phyloP scores from a whole-genome alignment of 2,888 invertebrate species.

The Orchesellides sinensis region DNA sequence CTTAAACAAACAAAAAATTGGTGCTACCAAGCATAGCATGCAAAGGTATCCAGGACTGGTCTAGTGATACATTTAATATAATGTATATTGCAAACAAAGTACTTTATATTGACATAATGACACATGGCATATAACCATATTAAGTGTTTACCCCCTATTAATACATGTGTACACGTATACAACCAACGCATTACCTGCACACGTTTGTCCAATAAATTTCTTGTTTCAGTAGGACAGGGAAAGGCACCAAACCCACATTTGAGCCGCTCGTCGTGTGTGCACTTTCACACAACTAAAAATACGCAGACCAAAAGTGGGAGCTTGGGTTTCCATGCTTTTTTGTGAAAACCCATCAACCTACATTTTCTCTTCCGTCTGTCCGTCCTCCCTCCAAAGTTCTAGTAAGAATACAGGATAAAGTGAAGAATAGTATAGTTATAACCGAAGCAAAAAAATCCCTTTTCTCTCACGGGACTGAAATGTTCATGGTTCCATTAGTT shows the following conservation, averaged over 20 bases:
- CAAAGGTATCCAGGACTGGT: too few relatives aligned
- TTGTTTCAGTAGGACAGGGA: not conserved
- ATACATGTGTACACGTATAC: too few relatives aligned
- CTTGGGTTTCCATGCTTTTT: slow-evolving; percentile 44
- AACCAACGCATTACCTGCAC: not conserved
- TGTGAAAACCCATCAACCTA: slow-evolving; percentile 56
- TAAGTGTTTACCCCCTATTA: too few relatives aligned
- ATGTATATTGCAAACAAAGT: too few relatives aligned
- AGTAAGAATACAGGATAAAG: not conserved
- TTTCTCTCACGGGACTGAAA: slow-evolving; percentile 50
- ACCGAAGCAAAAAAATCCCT: slow-evolving; percentile 21
- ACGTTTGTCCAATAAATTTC: slow-evolving; percentile 15
- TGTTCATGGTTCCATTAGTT: slow-evolving; percentile 55
- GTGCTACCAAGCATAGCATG: too few relatives aligned
- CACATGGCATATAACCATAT: too few relatives aligned
- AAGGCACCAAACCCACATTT: not conserved
- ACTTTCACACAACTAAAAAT: slow-evolving; percentile 13
- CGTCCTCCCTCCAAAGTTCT: slow-evolving; percentile 15
- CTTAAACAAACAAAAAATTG: too few relatives aligned
- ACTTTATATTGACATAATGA: too few relatives aligned
- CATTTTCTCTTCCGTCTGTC: slow-evolving; percentile 53
- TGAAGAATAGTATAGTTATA: not conserved
- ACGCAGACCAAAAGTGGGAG: slow-evolving; percentile 23
- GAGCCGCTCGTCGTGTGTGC: not conserved
- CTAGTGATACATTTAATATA: too few relatives aligned